A percentile compares a stretch with the other conserved stretches of the same genome.
Evolutionary conservation across 2,888 invertebrate species (phyloP).

Genomic region (Sinhomidia bicolor): DNA sequence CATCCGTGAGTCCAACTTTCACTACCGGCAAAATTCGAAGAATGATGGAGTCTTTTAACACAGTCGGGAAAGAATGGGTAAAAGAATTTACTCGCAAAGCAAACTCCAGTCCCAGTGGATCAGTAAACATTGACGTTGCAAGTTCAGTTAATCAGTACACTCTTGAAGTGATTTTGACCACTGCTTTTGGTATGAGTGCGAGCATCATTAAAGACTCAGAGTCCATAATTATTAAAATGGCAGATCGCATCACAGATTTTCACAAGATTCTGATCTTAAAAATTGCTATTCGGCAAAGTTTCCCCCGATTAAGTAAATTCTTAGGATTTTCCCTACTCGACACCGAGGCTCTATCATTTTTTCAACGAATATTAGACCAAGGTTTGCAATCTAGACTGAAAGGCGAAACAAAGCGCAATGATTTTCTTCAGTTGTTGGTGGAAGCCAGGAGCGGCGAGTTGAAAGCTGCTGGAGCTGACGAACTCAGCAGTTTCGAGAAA

Average conservation of each 20-base stretch:
- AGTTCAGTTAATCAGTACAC: constrained; percentile 29
- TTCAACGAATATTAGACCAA: constrained; percentile 9
- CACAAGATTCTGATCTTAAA: background rate
- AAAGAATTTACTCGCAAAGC: background rate
- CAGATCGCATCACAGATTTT: background rate
- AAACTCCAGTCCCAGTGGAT: constrained; percentile 1
- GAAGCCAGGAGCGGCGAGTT: constrained; percentile 62
- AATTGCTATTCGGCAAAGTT: background rate
- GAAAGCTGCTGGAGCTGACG: constrained; percentile 54
- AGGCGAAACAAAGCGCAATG: constrained; percentile 51
- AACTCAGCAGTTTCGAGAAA: constrained; percentile 71
- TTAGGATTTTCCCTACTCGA: background rate
- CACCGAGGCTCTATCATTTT: background rate
- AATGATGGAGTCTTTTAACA: constrained; percentile 63
- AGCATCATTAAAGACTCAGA: constrained; percentile 80
- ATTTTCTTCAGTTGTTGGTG: constrained; percentile 74
- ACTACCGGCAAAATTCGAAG: constrained; percentile 69
- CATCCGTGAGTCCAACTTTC: constrained; percentile 60
- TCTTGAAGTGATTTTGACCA: constrained; percentile 61
- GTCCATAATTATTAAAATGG: constrained; percentile 32
- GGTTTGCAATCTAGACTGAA: constrained; percentile 34
- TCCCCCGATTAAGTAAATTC: background rate
- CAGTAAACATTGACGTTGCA: constrained; percentile 1
- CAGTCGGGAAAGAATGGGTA: constrained; percentile 42
- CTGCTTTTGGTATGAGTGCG: constrained; percentile 81